Base-by-base conservation (phyloP, 2,888 invertebrate genomes). In the Lissonota sp. region DNA sequence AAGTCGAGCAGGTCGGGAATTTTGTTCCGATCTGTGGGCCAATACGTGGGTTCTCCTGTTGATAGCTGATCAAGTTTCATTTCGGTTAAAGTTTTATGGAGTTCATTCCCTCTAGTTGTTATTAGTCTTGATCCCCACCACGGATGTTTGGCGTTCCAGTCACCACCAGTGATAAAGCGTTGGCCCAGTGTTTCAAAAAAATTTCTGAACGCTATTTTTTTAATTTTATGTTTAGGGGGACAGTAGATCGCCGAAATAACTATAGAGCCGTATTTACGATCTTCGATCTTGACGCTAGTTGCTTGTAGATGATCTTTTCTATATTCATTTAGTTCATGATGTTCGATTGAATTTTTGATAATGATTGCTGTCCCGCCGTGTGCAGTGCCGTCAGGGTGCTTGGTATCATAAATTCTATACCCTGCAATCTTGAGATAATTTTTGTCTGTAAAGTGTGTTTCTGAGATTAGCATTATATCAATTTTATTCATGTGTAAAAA, bases 1-100 rank as follows among this genome's bases (percentile, higher is more conserved):
- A 88, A 81, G 63, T 85, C 86, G 0, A 86, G 60, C 10, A 86
- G 55, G 40, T 88, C 85, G 1, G 87, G 87, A 26, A 80, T 75
- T 83, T 86, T 86, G 6, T 81, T 77, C 8, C 64, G 42, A 64
- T 86, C 84, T 7, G 84, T 80, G 12, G 84, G 85, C 84, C 86
- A 88, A 69, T 87, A 85, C 0, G 84, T 87, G 7, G 87, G 86
- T 73, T 85, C 46, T 0, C 83, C 80, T 5, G 77, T 82, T n/a
- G 85, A 83, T 40, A 83, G 5, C 5, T 51, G 16, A n/a, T 71
- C 7, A 37, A 49, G 42, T 72, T 69, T 70, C 0, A 49, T 44
- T 7, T 26, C 6, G 5, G 7, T 8, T 8, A 83, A 66, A 7
- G 55, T n/a, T 67, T 70, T 71, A 4, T 57, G 55, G 7, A 84